Conservation (phyloP, 1,140 invertebrate genomes). For the Cecropterus lyciades region DNA sequence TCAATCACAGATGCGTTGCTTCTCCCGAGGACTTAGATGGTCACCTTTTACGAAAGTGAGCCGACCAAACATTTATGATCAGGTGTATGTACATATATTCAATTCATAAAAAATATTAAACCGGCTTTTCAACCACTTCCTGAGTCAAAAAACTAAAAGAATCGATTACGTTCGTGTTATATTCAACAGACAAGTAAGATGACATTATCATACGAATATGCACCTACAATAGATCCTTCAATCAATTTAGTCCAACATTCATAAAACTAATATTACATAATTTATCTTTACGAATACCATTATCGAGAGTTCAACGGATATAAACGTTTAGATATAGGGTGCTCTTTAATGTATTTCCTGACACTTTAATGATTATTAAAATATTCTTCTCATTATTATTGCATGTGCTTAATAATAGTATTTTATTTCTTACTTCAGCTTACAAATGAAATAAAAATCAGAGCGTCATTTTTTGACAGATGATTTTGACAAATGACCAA, state of each 20-base stretch:
- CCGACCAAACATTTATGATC: neutral
- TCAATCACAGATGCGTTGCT: too few relatives aligned
- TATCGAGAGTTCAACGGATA: slow-evolving; percentile 2
- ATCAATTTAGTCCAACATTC: slow-evolving; percentile 16
- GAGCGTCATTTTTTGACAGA: too few relatives aligned
- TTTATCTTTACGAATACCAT: slow-evolving; percentile 2
- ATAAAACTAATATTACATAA: slow-evolving; percentile 19
- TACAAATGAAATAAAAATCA: too few relatives aligned
- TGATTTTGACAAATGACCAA: too few relatives aligned
- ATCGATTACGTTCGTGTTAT: slow-evolving; percentile 16
- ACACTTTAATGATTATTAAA: too few relatives aligned
- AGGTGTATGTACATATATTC: neutral
- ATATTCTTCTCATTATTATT: too few relatives aligned
- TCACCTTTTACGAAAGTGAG: too few relatives aligned
- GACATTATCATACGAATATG: slow-evolving; percentile 27
- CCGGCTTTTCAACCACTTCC: slow-evolving; percentile 5
- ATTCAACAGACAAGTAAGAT: slow-evolving; percentile 19
- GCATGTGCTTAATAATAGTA: too few relatives aligned
- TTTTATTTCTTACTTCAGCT: too few relatives aligned
- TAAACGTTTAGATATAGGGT: neutral
- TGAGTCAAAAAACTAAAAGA: slow-evolving; percentile 19
- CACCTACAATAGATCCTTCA: slow-evolving; percentile 14
- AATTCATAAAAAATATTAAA: slow-evolving; percentile 1
- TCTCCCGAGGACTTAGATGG: too few relatives aligned
- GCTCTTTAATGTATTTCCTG: too few relatives aligned